Conservation (phyloP, 2,888 invertebrate species). For the Notodonta ziczac region DNA sequence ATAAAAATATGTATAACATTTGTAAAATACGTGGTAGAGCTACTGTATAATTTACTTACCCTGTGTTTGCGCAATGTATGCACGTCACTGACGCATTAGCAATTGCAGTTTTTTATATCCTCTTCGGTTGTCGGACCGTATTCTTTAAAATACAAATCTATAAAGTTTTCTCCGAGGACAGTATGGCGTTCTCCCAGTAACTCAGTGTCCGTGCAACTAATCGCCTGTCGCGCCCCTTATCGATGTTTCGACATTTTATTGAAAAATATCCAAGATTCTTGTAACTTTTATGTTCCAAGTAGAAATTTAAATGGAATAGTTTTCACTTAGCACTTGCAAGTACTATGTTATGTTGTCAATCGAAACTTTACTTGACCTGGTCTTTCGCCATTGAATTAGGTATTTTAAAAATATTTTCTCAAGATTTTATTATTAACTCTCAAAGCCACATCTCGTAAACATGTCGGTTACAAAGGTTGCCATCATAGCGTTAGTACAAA, state of each 20-base stretch:
- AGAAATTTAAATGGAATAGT: neutral
- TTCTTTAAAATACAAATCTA: neutral
- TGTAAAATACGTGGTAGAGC: too few species aligned
- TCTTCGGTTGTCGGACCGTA: too few species aligned
- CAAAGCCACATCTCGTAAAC: too few species aligned
- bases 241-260: neutral
- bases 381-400: too few species aligned
- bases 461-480: neutral
- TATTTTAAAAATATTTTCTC: too few species aligned
- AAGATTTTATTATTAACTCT: too few species aligned
- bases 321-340: neutral
- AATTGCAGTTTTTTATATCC: too few species aligned
- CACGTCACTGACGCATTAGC: too few species aligned
- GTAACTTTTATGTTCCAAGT: neutral
- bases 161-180: neutral
- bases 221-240: neutral
- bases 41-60: too few species aligned
- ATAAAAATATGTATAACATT: too few species aligned
- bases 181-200: neutral
- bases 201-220: conserved; percentile 3
- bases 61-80: too few species aligned
- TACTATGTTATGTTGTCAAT: neutral
- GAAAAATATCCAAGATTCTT: neutral
- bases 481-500: neutral
- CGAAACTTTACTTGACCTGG: too few species aligned